Evolutionary conservation across 2,888 invertebrate genomes (phyloP), one percentile per base, ranked within the genome.

Genomic region (Odontothrips loti): DNA sequence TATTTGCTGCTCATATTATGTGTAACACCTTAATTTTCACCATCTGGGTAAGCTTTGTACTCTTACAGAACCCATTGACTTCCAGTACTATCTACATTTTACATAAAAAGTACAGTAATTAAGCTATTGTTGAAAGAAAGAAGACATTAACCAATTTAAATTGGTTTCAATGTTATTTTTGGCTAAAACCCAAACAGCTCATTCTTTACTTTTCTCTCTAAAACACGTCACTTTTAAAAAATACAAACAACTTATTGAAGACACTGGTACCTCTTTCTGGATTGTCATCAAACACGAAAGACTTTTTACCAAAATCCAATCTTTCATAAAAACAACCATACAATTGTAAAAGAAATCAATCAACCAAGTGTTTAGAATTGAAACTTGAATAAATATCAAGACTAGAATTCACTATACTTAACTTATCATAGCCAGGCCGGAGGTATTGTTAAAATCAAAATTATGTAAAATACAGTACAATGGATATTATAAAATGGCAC

Each of bases 1-100:
- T 27, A 27, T 23, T 75, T 12, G 27, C 23, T 75, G 12, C 68
- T 27, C 68, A 11, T 75, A 9, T 27, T 75, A 27, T 75, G 68
- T 75, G 23, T 75, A 75, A 27, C 68, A 75, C 27, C 23, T 12
- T 75, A 27, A 15, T 58, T 23, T 27, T 23, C 23, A 75, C 23
- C 68, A 75, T 75, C 27, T 23, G 34, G 23, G 27, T 75, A 27
- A 27, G 68, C 68, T 75, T 75, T 75, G 68, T 75, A 75, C 68
- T 75, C n/a, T 75, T 27, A 75, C 68, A 75, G 68, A n/a, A 75
- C n/a, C 68, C 68, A 75, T 75, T 75, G 68, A 68, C 23, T 75
- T 75, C 12, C 23, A 4, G 27, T 23, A 75, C 23, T 75, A 75
- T 17, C 20, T 58, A 58, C 58, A 58, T 20, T 43, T 43, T 43